Base-by-base conservation (phyloP, 1,140 invertebrate species). In the Brachionus rotundiformis region DNA sequence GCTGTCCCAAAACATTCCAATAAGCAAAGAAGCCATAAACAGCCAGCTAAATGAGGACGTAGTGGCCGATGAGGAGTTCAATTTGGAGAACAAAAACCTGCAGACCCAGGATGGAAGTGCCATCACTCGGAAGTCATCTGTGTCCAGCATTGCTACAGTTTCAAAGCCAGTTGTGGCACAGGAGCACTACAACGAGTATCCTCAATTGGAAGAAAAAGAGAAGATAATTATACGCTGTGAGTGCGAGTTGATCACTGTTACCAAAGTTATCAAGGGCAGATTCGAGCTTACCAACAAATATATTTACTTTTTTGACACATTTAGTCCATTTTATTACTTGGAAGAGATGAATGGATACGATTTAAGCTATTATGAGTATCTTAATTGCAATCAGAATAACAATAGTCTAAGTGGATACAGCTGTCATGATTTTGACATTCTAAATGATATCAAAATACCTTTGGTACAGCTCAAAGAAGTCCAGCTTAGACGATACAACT, bases 201-300 rank as follows among this genome's bases (percentile, higher is more conserved):
- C 76, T 11, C 76, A 79, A 23, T 31, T 81, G 23, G 79, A 81
- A 65, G 79, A 81, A 29, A 81, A 81, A 19, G 83, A 91, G 92
- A 84, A 92, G 91, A 65, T 83, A 4, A 68, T 61, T 2, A 84
- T 85, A 88, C 29, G 41, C 6, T 90, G 91, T 84, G 90, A 91
- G 33, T 92, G 91, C 85, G 90, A 92, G 83, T 86, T 92, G 3
- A 90, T 92, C 6, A 92, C 91, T 0, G 84, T 91, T 36, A 91
- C 91, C 87, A 89, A 90, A 33, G 89, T 90, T 36, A 88, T 92
- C 13, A 91, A 91, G 85, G 91, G 91, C 25, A 87, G 90, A 44
- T 88, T 92, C 23, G 91, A 92, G 84, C 87, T 92, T 61, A 92
- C 91, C n/a, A 90, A 90, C 5, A 90, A 88, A 39, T 87, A 90